Evolutionary conservation across 2,888 invertebrate species (phyloP).

Genomic region (Hirtodrosophila trivittata): DNA sequence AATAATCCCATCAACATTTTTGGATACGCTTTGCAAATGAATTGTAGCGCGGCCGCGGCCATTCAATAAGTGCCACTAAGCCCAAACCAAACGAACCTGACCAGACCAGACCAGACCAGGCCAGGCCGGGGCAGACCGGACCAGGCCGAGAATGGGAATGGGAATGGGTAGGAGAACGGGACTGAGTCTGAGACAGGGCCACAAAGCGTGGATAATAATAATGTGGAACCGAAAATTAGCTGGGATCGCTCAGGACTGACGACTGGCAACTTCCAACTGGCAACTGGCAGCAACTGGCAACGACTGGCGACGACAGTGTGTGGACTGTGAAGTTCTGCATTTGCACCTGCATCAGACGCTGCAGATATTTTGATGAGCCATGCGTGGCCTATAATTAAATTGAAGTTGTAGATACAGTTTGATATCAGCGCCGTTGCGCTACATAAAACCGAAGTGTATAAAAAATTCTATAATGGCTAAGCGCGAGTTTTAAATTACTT

Average conservation of each 20-base stretch:
- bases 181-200: conserved; percentile 24
- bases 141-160: background rate
- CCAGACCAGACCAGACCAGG: conserved; percentile 9
- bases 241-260: conserved; percentile 53
- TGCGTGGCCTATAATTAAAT: conserved; percentile 74
- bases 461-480: conserved; percentile 34
- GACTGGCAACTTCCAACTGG: conserved; percentile 27
- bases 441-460: conserved; percentile 59
- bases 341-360: conserved; percentile 70
- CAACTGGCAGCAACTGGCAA: conserved; percentile 15
- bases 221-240: conserved; percentile 78
- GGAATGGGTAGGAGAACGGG: conserved; percentile 10
- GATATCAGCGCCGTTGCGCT: conserved; percentile 64
- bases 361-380: conserved; percentile 70
- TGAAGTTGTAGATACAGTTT: conserved; percentile 74
- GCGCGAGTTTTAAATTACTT: conserved; percentile 39
- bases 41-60: conserved; percentile 55
- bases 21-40: conserved; percentile 79
- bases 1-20: conserved; percentile 81
- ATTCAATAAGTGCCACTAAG: conserved; percentile 46
- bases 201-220: conserved; percentile 74
- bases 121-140: background rate
- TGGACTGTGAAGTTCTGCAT: conserved; percentile 57
- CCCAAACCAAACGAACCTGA: conserved; percentile 32
- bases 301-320: conserved; percentile 16